phyloP scores from a whole-genome alignment of 2,797 vertebrate genomes.

The Strix occidentalis region DNA sequence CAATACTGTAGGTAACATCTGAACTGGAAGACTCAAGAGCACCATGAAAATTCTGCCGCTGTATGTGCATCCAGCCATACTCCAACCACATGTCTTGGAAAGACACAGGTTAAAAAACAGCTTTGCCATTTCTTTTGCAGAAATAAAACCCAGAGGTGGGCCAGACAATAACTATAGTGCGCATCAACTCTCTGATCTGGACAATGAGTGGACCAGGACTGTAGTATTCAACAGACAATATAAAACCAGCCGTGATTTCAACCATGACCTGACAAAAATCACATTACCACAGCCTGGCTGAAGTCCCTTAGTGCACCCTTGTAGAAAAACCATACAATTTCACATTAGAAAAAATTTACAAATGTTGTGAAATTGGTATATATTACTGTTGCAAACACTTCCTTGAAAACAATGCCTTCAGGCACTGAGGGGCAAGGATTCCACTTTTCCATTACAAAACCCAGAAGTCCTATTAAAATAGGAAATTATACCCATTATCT shows the following conservation, averaged over 20 bases:
- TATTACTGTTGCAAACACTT: not conserved
- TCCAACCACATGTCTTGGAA: not conserved
- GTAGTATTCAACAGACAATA: not conserved
- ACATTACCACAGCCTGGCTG: not conserved
- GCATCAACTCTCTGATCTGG: not conserved
- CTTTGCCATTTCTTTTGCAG: not conserved
- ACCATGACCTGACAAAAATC: not conserved
- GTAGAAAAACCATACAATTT: fast-evolving
- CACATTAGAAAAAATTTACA: not conserved
- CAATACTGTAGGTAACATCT: not conserved
- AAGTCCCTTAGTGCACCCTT: not conserved
- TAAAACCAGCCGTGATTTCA: not conserved
- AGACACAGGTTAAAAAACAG: not conserved
- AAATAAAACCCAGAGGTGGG: not conserved
- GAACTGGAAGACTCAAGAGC: not conserved
- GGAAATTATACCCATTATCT: not conserved
- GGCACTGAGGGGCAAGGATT: not conserved
- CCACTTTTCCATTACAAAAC: not conserved
- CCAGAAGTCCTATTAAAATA: not conserved
- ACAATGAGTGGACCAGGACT: fast-evolving
- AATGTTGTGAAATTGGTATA: not conserved
- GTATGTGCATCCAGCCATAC: not conserved
- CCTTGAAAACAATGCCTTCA: not conserved
- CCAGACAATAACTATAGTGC: not conserved
- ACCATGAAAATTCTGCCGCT: not conserved